Percentiles rank a stretch among this genome's conserved stretches.
Conservation (phyloP, 2,113 vertebrate genomes). For the Thamnophis sirtalis region DNA sequence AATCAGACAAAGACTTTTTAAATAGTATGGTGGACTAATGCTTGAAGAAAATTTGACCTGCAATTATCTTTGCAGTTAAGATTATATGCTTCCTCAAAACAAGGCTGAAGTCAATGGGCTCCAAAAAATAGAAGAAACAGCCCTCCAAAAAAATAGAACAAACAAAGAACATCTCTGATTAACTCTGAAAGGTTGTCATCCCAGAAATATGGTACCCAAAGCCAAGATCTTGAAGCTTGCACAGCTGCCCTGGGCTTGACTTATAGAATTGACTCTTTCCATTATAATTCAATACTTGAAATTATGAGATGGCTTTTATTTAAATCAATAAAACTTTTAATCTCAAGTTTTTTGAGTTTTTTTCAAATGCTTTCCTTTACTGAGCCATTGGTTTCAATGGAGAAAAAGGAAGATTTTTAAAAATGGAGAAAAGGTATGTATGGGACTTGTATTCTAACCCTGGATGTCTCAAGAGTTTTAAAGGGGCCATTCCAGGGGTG, state of each 20-base stretch:
- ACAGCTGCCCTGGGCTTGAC: not conserved
- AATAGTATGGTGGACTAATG: not conserved
- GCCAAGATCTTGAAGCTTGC: not conserved
- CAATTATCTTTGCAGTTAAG: not conserved
- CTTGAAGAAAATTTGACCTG: not conserved
- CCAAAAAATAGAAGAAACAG: not conserved
- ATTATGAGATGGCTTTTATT: not conserved
- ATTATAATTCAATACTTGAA: not conserved
- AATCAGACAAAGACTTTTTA: not conserved
- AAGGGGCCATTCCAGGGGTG: not conserved
- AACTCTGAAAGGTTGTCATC: not conserved
- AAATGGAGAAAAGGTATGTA: not conserved
- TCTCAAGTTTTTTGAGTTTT: not conserved
- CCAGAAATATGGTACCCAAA: not conserved
- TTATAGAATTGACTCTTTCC: not conserved
- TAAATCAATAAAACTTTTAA: not conserved
- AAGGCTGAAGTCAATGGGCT: not conserved
- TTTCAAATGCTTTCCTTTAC: not conserved
- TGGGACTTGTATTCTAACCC: not conserved
- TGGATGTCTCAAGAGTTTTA: not conserved
- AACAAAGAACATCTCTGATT: not conserved
- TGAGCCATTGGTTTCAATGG: not conserved
- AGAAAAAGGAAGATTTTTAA: not conserved
- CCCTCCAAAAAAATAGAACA: not conserved
- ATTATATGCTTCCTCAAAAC: not conserved